Conservation (phyloP, 2,113 vertebrate species). For the Bubalus kerabau region DNA sequence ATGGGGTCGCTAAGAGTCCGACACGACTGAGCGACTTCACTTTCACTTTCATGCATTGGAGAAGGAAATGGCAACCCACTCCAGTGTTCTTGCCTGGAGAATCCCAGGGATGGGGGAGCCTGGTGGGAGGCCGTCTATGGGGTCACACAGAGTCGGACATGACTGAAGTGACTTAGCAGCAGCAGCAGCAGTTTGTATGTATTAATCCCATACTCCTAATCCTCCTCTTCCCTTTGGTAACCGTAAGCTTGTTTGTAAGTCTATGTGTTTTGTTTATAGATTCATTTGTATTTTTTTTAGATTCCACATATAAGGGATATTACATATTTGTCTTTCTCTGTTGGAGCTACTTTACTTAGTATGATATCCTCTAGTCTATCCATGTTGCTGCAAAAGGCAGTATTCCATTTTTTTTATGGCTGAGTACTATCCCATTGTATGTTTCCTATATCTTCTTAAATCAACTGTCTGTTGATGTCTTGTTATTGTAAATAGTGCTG, state of each 20-base stretch:
- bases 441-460: neutral
- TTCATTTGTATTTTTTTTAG: neutral
- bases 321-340: neutral
- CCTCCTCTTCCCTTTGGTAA: neutral
- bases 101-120: neutral
- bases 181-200: neutral
- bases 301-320: neutral
- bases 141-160: fast-evolving
- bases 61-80: neutral
- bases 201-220: neutral
- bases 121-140: neutral
- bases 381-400: neutral
- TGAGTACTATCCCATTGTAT: neutral
- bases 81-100: neutral
- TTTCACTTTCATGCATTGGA: neutral
- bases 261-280: neutral
- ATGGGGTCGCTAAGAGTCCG: fast-evolving
- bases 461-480: neutral
- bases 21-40: neutral
- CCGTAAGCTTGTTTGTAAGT: neutral
- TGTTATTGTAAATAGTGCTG: neutral
- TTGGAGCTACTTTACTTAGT: neutral
- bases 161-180: neutral
- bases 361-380: neutral
- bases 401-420: neutral